phyloP scores from a whole-genome alignment of 2,797 vertebrate genomes.

The Protosalanx chinensis region DNA sequence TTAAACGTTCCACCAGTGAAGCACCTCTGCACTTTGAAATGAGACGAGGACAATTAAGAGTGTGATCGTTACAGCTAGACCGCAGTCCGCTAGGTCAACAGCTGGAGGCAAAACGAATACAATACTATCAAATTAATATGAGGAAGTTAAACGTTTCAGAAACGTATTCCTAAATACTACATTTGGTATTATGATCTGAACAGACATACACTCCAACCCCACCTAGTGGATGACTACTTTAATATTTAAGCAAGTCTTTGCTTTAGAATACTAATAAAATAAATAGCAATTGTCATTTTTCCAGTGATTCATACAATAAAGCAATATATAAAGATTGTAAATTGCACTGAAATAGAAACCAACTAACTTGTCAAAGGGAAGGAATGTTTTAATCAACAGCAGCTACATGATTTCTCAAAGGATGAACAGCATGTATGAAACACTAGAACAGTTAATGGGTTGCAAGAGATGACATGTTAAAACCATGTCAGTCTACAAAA shows the following conservation, averaged over 20 bases:
- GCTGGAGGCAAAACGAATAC: too few species aligned
- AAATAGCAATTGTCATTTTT: not conserved
- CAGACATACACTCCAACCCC: slow-evolving; percentile 3
- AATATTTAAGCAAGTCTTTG: slow-evolving; percentile 11
- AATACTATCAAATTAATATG: too few species aligned
- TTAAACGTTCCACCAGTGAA: slow-evolving; percentile 30
- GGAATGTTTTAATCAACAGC: not conserved
- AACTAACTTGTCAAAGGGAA: not conserved
- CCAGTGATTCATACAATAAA: slow-evolving; percentile 3
- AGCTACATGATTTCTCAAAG: not conserved
- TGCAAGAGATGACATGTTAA: not conserved
- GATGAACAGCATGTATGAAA: not conserved
- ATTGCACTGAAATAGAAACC: not conserved
- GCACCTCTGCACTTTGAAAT: slow-evolving; percentile 69
- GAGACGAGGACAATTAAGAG: slow-evolving; percentile 1
- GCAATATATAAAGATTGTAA: not conserved
- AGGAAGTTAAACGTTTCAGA: too few species aligned
- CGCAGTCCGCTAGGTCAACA: not conserved
- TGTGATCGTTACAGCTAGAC: not conserved
- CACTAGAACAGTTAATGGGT: not conserved
- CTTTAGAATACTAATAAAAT: slow-evolving; percentile 10
- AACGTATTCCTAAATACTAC: not conserved
- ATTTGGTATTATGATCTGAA: not conserved
- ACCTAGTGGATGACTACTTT: slow-evolving; percentile 3
- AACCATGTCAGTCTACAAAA: not conserved